Conservation (phyloP, 2,797 vertebrate species). For the Diplodus sargus region DNA sequence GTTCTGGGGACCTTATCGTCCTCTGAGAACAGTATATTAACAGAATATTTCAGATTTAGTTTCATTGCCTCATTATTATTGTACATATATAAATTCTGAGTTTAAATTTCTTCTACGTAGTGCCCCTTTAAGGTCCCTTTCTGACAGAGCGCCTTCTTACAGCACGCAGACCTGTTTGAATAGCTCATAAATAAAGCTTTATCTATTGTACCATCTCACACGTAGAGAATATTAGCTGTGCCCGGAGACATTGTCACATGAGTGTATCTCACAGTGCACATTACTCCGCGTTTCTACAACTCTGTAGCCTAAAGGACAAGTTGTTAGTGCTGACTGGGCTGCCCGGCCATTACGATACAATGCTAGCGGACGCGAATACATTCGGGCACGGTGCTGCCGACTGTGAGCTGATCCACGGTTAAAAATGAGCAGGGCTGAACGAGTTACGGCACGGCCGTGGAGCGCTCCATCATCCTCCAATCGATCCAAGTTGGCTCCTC, state of each 20-base stretch:
- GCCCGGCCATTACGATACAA: conserved; percentile 43
- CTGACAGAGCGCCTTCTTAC: not conserved
- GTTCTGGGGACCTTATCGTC: too few species aligned
- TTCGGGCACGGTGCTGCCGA: conserved; percentile 39
- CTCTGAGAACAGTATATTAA: too few species aligned
- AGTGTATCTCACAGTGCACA: conserved; percentile 30
- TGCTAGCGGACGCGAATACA: conserved; percentile 41
- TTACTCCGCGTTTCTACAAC: conserved; percentile 42
- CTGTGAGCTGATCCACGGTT: conserved; percentile 47
- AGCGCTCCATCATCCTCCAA: conserved; percentile 67
- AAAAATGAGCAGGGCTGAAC: conserved; percentile 55
- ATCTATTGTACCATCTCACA: not conserved
- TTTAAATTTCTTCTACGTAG: too few species aligned
- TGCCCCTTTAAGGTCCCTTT: too few species aligned
- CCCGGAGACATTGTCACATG: conserved; percentile 38
- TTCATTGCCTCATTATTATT: too few species aligned
- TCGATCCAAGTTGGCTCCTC: conserved; percentile 61
- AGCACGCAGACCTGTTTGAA: not conserved
- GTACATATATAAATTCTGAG: not conserved
- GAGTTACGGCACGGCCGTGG: conserved; percentile 67
- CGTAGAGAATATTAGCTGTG: conserved; percentile 15
- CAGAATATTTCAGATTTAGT: too few species aligned
- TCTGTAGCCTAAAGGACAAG: conserved; percentile 57
- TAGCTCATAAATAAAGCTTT: conserved; percentile 7
- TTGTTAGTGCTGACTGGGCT: conserved; percentile 63